Evolutionary conservation across 2,888 invertebrate genomes (phyloP).

Genomic region (Caenorhabditis doughertyi): DNA sequence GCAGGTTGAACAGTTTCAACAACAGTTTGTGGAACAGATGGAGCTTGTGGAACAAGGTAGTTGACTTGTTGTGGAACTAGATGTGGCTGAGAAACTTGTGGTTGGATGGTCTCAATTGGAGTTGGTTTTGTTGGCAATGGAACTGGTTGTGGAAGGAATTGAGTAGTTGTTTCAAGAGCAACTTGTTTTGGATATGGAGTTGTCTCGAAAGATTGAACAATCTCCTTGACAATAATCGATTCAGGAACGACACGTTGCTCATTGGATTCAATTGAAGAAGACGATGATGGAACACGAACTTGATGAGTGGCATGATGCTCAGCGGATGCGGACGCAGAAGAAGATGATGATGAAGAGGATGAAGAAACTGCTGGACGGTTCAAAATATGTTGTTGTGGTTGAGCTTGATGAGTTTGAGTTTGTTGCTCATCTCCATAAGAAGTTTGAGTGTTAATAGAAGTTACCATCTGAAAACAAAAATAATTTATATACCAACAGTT

Average conservation of each 20-base stretch:
- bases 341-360: conserved; percentile 41
- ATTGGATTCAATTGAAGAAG: conserved; percentile 41
- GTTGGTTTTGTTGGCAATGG: neutral
- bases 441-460: conserved; percentile 46
- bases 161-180: conserved; percentile 46
- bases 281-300: conserved; percentile 53
- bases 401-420: conserved; percentile 9
- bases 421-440: conserved; percentile 52
- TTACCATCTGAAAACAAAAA: conserved; percentile 33
- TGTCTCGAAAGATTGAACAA: conserved; percentile 42
- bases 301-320: conserved; percentile 50
- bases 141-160: conserved; percentile 43
- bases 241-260: conserved; percentile 54
- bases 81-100: conserved; percentile 11
- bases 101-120: neutral
- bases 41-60: conserved; percentile 17
- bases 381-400: conserved; percentile 14
- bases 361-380: conserved; percentile 41
- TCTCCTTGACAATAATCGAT: conserved; percentile 31
- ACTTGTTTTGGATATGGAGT: conserved; percentile 56
- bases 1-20: conserved; percentile 36
- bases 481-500: neutral
- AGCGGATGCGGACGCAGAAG: conserved; percentile 44
- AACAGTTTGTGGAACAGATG: conserved; percentile 22
- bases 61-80: conserved; percentile 8